A percentile compares a stretch with the other conserved stretches of the same genome.
Conservation (phyloP, 1,140 invertebrate species). For the Piezodorus guildinii region DNA sequence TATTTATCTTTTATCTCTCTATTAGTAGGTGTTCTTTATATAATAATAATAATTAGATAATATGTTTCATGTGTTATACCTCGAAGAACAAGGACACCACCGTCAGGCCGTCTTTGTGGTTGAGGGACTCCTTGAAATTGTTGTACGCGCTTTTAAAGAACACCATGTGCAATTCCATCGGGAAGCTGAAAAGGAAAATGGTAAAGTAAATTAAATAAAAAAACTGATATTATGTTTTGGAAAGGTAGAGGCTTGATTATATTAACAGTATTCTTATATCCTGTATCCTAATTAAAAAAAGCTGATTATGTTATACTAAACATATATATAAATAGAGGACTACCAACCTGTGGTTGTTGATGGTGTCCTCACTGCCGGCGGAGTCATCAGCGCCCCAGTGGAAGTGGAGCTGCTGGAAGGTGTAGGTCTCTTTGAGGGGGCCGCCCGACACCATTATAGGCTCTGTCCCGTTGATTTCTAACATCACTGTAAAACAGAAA, state of each 20-base stretch:
- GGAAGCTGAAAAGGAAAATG: slow-evolving; percentile 42
- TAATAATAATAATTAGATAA: too few species aligned
- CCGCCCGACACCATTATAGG: slow-evolving; percentile 40
- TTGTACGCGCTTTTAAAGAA: slow-evolving; percentile 56
- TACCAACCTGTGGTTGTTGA: slow-evolving; percentile 45
- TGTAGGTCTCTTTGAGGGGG: slow-evolving; percentile 55
- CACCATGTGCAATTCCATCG: slow-evolving; percentile 76
- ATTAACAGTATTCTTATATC: too few species aligned
- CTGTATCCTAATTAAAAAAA: too few species aligned
- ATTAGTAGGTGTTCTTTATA: too few species aligned
- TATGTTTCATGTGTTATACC: slow-evolving; percentile 31
- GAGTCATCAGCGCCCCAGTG: slow-evolving; percentile 75
- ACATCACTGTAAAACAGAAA: slow-evolving; percentile 24
- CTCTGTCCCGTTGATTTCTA: slow-evolving; percentile 25
- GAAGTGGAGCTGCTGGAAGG: slow-evolving; percentile 72
- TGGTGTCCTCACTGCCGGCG: slow-evolving; percentile 75
- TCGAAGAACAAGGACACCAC: slow-evolving; percentile 46
- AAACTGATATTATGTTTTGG: too few species aligned
- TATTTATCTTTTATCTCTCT: too few species aligned
- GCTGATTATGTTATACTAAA: too few species aligned
- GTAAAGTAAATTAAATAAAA: too few species aligned
- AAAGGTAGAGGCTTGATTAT: too few species aligned
- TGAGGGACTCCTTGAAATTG: slow-evolving; percentile 35
- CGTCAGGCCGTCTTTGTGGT: slow-evolving; percentile 37
- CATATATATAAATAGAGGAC: too few species aligned